Conservation (phyloP, 2,113 vertebrate species). For the Vidua macroura region DNA sequence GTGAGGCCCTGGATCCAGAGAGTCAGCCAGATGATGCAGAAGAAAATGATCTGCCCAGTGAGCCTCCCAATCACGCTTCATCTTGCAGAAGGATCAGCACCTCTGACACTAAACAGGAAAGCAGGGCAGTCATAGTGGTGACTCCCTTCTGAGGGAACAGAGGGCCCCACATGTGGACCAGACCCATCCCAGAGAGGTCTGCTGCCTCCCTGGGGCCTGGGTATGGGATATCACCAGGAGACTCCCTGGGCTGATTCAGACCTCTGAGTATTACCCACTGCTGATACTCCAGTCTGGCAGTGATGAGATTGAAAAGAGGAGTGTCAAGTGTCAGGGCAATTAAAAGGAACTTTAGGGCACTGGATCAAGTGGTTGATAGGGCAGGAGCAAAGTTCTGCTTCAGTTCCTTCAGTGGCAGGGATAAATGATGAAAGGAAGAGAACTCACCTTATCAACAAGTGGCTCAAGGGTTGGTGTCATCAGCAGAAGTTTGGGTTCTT, state of each 20-base stretch:
- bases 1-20: not conserved
- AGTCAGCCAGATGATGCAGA: not conserved
- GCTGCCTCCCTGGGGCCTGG: not conserved
- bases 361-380: no score
- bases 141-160: not conserved
- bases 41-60: not conserved
- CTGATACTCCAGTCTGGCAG: no score
- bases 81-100: not conserved
- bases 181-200: not conserved
- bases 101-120: not conserved
- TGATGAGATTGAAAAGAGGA: not conserved
- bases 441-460: no score
- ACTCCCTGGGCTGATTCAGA: not conserved
- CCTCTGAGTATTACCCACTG: not conserved
- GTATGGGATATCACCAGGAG: no score
- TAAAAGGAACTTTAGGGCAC: no score
- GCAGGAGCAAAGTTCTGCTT: no score
- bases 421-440: no score
- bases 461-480: not conserved
- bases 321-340: no score
- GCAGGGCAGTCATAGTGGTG: not conserved
- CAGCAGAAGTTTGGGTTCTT: not conserved
- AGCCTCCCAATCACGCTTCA: not conserved
- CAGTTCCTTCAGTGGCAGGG: no score
- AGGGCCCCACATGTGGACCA: fast-evolving